phyloP scores from a whole-genome alignment of 2,797 vertebrate species.

The Mormyrops boulengeri region DNA sequence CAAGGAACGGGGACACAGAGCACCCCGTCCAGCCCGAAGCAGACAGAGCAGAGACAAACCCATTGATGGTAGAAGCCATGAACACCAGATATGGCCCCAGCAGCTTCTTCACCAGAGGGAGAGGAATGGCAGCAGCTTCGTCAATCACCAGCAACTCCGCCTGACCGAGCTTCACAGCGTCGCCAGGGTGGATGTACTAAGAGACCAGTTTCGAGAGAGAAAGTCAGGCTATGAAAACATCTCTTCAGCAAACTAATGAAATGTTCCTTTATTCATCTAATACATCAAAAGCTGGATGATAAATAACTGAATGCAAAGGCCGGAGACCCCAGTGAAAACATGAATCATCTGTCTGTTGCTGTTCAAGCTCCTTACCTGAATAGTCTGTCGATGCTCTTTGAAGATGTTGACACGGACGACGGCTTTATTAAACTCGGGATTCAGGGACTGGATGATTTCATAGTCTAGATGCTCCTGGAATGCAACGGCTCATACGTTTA shows the following conservation, averaged over 20 bases:
- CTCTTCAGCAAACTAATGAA: background rate
- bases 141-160: conserved; percentile 94
- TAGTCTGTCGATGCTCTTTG: conserved; percentile 94
- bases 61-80: conserved; percentile 97
- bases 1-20: background rate
- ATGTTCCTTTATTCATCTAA: background rate
- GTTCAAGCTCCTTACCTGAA: conserved; percentile 70
- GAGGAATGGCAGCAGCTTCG: conserved; percentile 92
- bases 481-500: background rate
- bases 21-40: background rate
- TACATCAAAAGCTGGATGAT: background rate
- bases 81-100: conserved; percentile 94
- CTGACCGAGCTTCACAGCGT: conserved; percentile 89
- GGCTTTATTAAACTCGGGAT: conserved; percentile 96
- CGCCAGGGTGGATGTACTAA: conserved; percentile 92
- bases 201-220: conserved; percentile 7
- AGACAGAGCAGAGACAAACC: conserved; percentile 59
- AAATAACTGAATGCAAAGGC: background rate
- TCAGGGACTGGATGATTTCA: conserved; percentile 95
- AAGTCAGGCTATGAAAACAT: background rate
- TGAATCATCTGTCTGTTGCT: background rate
- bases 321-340: background rate
- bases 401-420: conserved; percentile 94
- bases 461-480: conserved; percentile 91
- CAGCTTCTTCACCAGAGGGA: conserved; percentile 87